These are phyloP conservation scores for Drosophila mimica DNA, from an alignment of 2,888 invertebrate genomes.

Conservation along the genomic window DNA sequence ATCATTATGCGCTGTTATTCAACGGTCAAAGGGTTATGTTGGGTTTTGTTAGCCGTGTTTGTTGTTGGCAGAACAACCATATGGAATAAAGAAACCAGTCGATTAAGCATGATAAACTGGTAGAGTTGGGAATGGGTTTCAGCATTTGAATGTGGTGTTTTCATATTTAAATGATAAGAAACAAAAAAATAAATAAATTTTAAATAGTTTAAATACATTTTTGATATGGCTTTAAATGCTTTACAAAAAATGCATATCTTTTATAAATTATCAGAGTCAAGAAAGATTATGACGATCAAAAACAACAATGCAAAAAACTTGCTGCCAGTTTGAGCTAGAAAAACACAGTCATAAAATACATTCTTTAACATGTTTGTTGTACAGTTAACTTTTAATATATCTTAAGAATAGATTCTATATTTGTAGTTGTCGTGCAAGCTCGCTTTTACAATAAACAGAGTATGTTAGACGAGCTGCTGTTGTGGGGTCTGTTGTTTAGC, in stretches of 20 bases:
- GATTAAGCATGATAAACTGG: neutral
- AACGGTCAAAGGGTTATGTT: neutral
- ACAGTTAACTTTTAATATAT: neutral
- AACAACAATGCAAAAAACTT: neutral
- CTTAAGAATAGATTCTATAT: neutral
- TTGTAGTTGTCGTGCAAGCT: neutral
- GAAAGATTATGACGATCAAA: neutral
- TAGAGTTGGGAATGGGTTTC: neutral
- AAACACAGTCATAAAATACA: neutral
- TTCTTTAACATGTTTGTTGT: neutral
- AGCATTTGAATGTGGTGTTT: neutral
- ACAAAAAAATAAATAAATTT: neutral
- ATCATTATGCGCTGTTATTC: constrained; percentile 14
- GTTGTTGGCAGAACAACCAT: neutral
- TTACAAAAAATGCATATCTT: neutral
- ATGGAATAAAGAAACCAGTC: neutral
- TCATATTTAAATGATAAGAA: neutral
- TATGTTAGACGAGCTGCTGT: neutral
- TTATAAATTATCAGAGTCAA: neutral
- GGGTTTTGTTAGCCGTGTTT: neutral
- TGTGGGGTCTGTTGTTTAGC: constrained; percentile 12
- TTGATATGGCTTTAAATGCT: neutral
- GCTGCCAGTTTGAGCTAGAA: neutral
- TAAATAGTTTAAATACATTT: neutral
- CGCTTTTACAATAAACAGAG: neutral